Percentiles rank a stretch among this genome's conserved stretches.
Evolutionary conservation across 2,797 vertebrate species (phyloP).

Genomic region (Gymnocypris eckloni): DNA sequence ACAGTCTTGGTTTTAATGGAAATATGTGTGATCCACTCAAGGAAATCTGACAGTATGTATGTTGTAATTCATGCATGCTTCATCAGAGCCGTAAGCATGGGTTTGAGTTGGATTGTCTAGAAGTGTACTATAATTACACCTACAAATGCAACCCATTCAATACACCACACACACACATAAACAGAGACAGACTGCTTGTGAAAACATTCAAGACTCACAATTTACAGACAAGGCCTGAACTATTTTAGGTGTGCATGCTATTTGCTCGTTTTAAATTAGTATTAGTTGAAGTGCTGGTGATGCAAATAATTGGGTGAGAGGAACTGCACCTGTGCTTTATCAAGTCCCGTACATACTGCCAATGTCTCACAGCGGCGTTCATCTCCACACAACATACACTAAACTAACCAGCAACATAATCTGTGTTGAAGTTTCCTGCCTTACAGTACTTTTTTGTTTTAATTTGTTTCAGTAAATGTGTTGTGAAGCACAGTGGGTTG

Average conservation of each 20-base stretch:
- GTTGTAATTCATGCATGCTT: background rate
- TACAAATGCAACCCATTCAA: background rate
- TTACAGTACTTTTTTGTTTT: no score
- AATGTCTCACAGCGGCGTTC: background rate
- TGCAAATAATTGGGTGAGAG: background rate
- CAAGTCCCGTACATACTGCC: background rate
- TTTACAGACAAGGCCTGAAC: background rate
- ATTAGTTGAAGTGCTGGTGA: background rate
- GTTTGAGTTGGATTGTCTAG: background rate
- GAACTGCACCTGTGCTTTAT: background rate
- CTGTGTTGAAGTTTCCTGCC: no score
- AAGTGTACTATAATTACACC: background rate
- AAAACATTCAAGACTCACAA: no score
- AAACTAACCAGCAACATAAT: background rate
- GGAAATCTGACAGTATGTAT: background rate
- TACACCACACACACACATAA: no score
- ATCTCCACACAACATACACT: background rate
- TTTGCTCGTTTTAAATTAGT: background rate
- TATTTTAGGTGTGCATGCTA: background rate
- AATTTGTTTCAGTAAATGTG: no score
- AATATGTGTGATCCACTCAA: background rate
- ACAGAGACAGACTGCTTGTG: no score
- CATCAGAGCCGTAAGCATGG: background rate
- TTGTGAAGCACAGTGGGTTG: no score
- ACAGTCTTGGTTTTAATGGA: background rate